Conservation (phyloP, 1,140 invertebrate species). For the Ganaspis sp. region DNA sequence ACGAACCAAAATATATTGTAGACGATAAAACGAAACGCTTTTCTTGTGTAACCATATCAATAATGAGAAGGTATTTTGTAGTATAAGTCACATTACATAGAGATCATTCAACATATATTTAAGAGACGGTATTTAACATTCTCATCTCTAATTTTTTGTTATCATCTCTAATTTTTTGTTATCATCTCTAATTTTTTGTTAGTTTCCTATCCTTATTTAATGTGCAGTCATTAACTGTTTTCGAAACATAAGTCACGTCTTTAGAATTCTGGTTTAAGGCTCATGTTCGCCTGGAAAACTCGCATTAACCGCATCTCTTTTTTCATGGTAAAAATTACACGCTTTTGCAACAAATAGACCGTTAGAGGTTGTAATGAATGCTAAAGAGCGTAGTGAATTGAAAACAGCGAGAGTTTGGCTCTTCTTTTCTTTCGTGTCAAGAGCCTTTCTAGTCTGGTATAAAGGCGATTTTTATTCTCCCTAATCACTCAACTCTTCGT, state of each 20-base stretch:
- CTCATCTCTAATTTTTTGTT: too few relatives aligned
- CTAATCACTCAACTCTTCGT: constrained; percentile 2
- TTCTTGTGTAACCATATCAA: too few relatives aligned
- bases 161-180: too few relatives aligned
- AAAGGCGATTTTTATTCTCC: constrained; percentile 14
- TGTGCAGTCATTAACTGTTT: not conserved
- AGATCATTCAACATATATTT: too few relatives aligned
- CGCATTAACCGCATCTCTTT: not conserved
- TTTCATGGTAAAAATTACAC: constrained; percentile 1
- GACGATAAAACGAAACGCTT: too few relatives aligned
- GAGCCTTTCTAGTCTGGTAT: not conserved
- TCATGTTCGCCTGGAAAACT: not conserved
- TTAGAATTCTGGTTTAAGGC: not conserved
- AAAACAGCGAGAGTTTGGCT: constrained; percentile 25
- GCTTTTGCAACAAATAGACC: constrained; percentile 26
- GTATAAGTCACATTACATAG: too few relatives aligned
- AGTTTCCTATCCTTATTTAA: too few relatives aligned
- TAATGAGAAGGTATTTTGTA: too few relatives aligned
- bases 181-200: too few relatives aligned
- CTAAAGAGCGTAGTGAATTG: constrained; percentile 3
- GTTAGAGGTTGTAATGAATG: constrained; percentile 5
- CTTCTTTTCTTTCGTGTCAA: constrained; percentile 15
- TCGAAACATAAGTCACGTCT: not conserved
- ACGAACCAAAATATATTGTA: too few relatives aligned
- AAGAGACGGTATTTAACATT: too few relatives aligned